Conservation (phyloP, 1,140 invertebrate genomes). For the Dreissena polymorpha region DNA sequence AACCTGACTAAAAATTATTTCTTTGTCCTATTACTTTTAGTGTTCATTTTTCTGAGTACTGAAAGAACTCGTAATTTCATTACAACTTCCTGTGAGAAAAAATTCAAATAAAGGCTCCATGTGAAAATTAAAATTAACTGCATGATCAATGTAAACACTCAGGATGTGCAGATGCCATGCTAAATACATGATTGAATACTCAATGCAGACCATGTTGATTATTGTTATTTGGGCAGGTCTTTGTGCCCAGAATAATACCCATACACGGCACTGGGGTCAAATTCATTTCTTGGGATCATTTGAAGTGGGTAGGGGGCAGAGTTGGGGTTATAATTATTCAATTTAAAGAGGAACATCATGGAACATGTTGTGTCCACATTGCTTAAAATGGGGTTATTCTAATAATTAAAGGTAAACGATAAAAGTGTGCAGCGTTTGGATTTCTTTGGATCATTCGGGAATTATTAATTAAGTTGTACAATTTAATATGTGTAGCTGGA, state of each 20-base stretch:
- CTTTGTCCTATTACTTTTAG: background rate
- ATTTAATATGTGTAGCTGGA: too few relatives aligned
- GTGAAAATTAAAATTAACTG: conserved; percentile 36
- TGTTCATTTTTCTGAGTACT: background rate
- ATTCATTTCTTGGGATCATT: conserved; percentile 3
- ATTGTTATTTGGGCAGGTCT: background rate
- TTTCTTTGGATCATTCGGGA: too few relatives aligned
- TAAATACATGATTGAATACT: background rate
- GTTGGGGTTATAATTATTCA: too few relatives aligned
- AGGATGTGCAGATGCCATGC: background rate
- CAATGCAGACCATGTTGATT: background rate
- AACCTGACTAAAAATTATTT: background rate
- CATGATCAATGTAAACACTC: conserved; percentile 9
- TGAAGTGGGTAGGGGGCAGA: background rate
- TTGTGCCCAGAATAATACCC: background rate
- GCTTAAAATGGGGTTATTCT: too few relatives aligned
- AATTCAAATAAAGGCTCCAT: conserved; percentile 39
- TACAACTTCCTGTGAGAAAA: background rate
- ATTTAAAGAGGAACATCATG: too few relatives aligned
- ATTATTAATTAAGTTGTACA: too few relatives aligned
- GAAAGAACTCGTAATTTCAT: too few relatives aligned
- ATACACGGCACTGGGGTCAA: background rate
- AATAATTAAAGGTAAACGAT: too few relatives aligned
- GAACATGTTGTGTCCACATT: too few relatives aligned
- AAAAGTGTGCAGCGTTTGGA: too few relatives aligned